These are phyloP conservation scores for Pangasius larnaudii DNA, from an alignment of 2,797 vertebrate genomes.

Conservation along the genomic window DNA sequence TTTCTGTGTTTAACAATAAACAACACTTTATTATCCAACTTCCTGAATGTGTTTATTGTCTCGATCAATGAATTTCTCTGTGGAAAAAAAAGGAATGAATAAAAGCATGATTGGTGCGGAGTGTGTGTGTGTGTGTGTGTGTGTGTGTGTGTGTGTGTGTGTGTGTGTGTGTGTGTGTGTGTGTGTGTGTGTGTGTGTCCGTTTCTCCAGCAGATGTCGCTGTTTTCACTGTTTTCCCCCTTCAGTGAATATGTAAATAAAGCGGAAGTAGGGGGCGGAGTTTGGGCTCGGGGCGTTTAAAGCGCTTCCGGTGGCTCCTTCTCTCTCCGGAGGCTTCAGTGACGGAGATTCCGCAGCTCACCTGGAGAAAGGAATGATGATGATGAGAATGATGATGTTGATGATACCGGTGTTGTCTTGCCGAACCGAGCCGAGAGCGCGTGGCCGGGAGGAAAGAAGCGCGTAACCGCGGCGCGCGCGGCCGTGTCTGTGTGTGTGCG, in stretches of 20 bases:
- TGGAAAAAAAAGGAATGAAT: background rate
- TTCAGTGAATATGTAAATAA: background rate
- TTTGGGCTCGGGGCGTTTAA: background rate
- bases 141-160: slow-evolving; percentile 6
- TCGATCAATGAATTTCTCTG: too few species aligned
- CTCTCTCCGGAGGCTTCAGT: background rate
- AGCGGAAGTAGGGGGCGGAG: slow-evolving; percentile 31
- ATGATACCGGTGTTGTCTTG: background rate
- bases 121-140: slow-evolving; percentile 15
- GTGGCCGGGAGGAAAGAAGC: background rate
- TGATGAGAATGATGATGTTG: background rate
- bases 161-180: background rate
- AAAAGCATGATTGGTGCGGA: background rate
- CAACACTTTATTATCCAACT: background rate
- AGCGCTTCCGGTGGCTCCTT: slow-evolving; percentile 25
- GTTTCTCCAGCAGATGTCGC: slow-evolving; percentile 19
- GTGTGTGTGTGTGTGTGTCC: too few species aligned
- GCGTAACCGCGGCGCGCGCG: slow-evolving; percentile 4
- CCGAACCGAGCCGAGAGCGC: slow-evolving; percentile 5
- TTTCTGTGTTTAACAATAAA: too few species aligned
- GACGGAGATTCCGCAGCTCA: background rate
- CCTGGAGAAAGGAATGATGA: background rate
- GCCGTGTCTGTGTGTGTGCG: background rate
- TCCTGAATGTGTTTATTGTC: too few species aligned
- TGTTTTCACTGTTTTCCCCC: background rate